phyloP scores from a whole-genome alignment of 2,888 invertebrate genomes.

The Chloroclysta siterata region DNA sequence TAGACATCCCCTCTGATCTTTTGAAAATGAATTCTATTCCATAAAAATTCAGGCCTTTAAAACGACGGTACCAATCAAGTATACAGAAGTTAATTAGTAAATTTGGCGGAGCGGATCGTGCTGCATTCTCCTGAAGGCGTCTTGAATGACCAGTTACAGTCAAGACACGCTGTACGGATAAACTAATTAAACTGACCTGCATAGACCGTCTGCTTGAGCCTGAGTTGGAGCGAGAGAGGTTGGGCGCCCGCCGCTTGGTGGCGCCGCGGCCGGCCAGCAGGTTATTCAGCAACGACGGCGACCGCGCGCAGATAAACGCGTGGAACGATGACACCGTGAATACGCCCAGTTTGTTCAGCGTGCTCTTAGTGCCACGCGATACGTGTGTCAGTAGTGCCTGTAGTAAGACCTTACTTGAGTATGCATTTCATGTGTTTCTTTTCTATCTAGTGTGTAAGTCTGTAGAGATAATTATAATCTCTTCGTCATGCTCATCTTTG shows the following conservation, averaged over 20 bases:
- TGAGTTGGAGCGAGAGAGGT: constrained; percentile 95
- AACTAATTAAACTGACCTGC: constrained; percentile 82
- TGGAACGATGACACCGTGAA: constrained; percentile 99
- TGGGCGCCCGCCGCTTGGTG: constrained; percentile 95
- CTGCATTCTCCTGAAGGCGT: neutral
- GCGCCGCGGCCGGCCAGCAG: constrained; percentile 95
- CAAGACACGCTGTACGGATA: neutral
- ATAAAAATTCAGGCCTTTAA: too few species aligned
- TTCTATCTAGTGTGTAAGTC: too few species aligned
- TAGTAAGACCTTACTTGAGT: constrained; percentile 56
- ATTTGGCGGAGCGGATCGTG: neutral
- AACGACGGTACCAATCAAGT: too few species aligned
- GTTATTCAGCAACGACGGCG: constrained; percentile 96
- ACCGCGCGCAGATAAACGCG: constrained; percentile 98
- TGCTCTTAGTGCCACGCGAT: constrained; percentile 97
- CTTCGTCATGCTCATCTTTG: too few species aligned
- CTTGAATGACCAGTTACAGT: neutral
- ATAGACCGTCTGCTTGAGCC: constrained; percentile 94
- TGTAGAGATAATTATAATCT: too few species aligned
- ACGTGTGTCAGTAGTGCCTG: constrained; percentile 98
- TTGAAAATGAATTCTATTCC: too few species aligned
- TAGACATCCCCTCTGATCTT: too few species aligned
- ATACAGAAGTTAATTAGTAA: neutral
- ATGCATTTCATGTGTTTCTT: neutral
- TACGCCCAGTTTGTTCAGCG: constrained; percentile 96